Conservation (phyloP, 2,797 vertebrate species). For the Capromys pilorides region DNA sequence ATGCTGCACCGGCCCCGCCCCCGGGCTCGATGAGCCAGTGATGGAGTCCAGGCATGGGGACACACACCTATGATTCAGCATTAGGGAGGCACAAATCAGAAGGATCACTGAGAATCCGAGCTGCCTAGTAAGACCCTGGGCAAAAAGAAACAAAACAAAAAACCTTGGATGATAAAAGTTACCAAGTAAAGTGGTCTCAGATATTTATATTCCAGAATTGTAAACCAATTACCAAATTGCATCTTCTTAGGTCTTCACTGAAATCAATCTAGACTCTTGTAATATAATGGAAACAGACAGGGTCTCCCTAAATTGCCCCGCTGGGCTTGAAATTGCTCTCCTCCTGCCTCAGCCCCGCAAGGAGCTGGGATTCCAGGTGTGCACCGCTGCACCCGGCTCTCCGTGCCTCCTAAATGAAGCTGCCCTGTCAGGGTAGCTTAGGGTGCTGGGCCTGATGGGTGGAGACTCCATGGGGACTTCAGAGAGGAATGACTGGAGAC, state of each 20-base stretch:
- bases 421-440: background rate
- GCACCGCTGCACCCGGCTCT: background rate
- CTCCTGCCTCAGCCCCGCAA: background rate
- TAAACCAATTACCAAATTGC: constrained; percentile 20
- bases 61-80: too few species aligned
- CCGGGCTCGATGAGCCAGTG: too few species aligned
- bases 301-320: background rate
- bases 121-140: too few species aligned
- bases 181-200: background rate
- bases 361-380: background rate
- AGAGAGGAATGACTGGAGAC: background rate
- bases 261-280: background rate
- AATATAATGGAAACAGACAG: constrained; percentile 35
- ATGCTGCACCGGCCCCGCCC: too few species aligned
- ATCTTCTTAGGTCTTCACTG: background rate
- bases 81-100: too few species aligned
- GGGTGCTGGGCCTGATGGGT: background rate
- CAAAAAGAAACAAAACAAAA: too few species aligned
- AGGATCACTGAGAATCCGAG: too few species aligned
- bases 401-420: background rate
- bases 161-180: too few species aligned
- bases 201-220: background rate
- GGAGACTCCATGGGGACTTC: constrained; percentile 1
- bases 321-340: background rate
- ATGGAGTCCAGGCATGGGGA: too few species aligned